A percentile compares a stretch with the other conserved stretches of the same genome.
Conservation (phyloP, 1,140 invertebrate species). For the Tetraneura akinire region DNA sequence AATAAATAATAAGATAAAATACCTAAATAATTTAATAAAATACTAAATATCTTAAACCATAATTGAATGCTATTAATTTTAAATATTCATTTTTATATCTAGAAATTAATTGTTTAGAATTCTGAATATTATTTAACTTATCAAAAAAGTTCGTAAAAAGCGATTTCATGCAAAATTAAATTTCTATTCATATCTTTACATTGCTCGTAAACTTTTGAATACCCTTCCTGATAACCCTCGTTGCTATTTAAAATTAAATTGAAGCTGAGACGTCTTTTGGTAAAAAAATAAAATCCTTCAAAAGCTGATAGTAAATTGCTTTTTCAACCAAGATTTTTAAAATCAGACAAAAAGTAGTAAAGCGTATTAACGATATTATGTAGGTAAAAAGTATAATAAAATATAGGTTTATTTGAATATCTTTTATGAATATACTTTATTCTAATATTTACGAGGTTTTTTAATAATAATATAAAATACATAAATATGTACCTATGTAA, state of each 20-base stretch:
- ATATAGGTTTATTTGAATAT: no score
- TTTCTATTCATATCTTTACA: slow-evolving; percentile 13
- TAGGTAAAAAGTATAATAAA: no score
- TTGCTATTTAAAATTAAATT: not conserved
- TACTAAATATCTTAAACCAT: no score
- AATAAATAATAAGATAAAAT: no score
- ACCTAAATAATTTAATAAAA: no score
- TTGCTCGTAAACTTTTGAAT: slow-evolving; percentile 12
- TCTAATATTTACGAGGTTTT: no score
- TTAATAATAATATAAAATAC: no score
- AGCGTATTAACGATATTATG: no score
- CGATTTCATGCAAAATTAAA: slow-evolving; percentile 31
- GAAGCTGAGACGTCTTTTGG: not conserved
- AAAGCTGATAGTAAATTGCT: slow-evolving; percentile 9
- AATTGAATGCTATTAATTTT: no score
- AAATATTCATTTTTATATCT: not conserved
- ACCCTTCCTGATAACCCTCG: not conserved
- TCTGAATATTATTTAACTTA: not conserved
- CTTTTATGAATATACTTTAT: no score
- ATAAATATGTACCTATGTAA: no score
- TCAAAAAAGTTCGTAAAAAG: slow-evolving; percentile 3
- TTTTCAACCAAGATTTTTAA: not conserved
- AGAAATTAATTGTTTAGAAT: not conserved
- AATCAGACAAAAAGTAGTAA: not conserved
- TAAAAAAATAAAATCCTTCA: slow-evolving; percentile 8